Evolutionary conservation across 2,888 invertebrate genomes (phyloP), one percentile per base, ranked within the genome.

Genomic region (Abrostola tripartita): DNA sequence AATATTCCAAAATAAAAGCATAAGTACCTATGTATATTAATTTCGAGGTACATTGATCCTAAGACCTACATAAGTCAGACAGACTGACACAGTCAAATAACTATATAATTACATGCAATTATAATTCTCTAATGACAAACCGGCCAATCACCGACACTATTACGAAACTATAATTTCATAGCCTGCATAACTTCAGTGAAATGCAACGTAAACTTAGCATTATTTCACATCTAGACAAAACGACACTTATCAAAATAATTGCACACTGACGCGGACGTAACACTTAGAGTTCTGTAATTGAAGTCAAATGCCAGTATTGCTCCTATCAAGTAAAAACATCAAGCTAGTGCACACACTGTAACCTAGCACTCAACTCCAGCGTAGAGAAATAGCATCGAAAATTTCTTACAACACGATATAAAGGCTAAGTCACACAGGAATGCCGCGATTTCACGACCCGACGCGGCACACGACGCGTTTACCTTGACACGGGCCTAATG

Each of bases 401-500:
- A 65, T 69, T 58, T 68, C 70, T 76, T 79, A 79, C 79, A 65
- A 76, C 76, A 78, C 62, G 61, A 44, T 62, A 35, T 70, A 68
- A 68, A 76, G 65, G 74, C 70, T 61, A 73, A 58, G 52, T 52
- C 72, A 58, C 37, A 56, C 55, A 44, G 70, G 79, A 57, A 75
- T 76, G 81, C 79, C 54, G 68, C 65, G 76, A 63, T 79, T 76
- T 68, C 62, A 65, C 62, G 63, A 66, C 65, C 54, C 74, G 65
- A 10, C 58, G 63, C 61, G 49, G 65, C 57, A 65, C 57, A 59
- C 68, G 79, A 84, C 81, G 71, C 61, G 90, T 66, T 92, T 85
- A 88, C 92, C 92, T 92, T 92, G 92, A 92, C 92, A 86, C 84
- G 84, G 47, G 79, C 68, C 79, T 87, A 90, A 86, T 88, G 90